phyloP scores from a whole-genome alignment of 2,113 vertebrate species.

The Artemisiospiza belli region DNA sequence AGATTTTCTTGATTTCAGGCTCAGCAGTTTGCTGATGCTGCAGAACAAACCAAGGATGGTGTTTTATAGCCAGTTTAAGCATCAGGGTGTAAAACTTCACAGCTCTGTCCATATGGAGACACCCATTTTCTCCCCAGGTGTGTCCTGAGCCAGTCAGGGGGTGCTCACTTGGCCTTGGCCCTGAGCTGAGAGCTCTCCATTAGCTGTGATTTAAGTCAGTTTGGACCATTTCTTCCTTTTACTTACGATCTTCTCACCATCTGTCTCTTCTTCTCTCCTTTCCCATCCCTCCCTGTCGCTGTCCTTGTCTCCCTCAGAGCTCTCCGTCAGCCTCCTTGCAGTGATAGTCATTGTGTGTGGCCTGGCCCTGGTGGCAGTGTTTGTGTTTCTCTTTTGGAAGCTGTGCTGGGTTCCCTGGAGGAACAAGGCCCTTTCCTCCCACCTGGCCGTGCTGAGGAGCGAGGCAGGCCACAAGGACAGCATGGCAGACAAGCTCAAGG shows the following conservation, averaged over 20 bases:
- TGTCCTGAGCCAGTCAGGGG: rapidly evolving
- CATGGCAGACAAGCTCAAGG: constrained; percentile 95
- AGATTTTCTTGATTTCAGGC: not conserved
- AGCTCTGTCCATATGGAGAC: not conserved
- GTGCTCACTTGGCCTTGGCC: not conserved
- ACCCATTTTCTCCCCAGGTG: not conserved
- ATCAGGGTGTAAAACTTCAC: not conserved
- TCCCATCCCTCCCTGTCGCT: constrained; percentile 1
- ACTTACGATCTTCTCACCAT: constrained; percentile 57
- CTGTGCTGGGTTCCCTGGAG: constrained; percentile 88
- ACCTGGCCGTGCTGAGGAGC: constrained; percentile 59
- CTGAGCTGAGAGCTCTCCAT: not conserved
- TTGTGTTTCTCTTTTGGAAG: constrained; percentile 92
- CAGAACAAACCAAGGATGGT: not conserved
- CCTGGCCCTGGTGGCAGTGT: constrained; percentile 89
- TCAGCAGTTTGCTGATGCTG: not conserved
- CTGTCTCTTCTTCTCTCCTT: constrained; percentile 61
- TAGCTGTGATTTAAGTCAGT: not conserved
- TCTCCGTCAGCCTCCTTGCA: constrained; percentile 89
- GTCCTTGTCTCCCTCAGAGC: constrained; percentile 78
- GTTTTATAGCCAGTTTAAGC: not conserved
- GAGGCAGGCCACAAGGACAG: constrained; percentile 62
- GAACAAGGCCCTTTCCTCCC: constrained; percentile 78
- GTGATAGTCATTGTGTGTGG: constrained; percentile 88
- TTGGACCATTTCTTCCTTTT: not conserved